These are phyloP conservation scores for Palaemon carinicauda DNA, from an alignment of 1,140 invertebrate genomes.

Conservation along the genomic window DNA sequence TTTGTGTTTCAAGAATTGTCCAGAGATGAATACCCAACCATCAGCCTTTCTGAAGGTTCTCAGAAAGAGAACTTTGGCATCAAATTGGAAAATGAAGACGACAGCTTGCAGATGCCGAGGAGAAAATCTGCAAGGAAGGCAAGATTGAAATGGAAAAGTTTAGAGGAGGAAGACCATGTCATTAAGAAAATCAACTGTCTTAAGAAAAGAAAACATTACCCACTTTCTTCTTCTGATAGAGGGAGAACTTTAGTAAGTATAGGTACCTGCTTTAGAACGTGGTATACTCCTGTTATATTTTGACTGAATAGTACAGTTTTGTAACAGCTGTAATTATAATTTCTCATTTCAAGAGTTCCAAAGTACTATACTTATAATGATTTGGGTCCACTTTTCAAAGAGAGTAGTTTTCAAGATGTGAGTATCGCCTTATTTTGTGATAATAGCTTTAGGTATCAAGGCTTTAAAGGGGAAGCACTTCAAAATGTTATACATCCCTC, in stretches of 20 bases:
- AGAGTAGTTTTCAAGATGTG: too few relatives aligned
- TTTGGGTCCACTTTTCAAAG: too few relatives aligned
- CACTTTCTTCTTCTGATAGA: background rate
- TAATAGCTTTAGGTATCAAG: too few relatives aligned
- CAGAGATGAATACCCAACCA: background rate
- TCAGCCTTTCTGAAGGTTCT: background rate
- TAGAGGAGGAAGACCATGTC: constrained; percentile 19
- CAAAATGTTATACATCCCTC: too few relatives aligned
- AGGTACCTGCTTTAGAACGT: background rate
- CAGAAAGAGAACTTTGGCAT: background rate
- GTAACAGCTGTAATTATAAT: too few relatives aligned
- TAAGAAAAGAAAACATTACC: background rate
- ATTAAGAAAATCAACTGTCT: background rate
- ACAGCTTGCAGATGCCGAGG: background rate
- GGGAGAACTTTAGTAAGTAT: background rate
- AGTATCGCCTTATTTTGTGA: too few relatives aligned
- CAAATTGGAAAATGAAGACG: background rate
- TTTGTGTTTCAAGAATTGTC: too few relatives aligned
- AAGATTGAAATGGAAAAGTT: constrained; percentile 31
- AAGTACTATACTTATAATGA: too few relatives aligned
- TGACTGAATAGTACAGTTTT: too few relatives aligned
- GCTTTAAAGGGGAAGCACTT: too few relatives aligned
- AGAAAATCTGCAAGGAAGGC: constrained; percentile 36
- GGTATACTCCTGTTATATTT: too few relatives aligned
- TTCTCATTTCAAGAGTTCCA: too few relatives aligned